Base-by-base conservation (phyloP, 2,113 vertebrate species). In the Arenaria interpres region DNA sequence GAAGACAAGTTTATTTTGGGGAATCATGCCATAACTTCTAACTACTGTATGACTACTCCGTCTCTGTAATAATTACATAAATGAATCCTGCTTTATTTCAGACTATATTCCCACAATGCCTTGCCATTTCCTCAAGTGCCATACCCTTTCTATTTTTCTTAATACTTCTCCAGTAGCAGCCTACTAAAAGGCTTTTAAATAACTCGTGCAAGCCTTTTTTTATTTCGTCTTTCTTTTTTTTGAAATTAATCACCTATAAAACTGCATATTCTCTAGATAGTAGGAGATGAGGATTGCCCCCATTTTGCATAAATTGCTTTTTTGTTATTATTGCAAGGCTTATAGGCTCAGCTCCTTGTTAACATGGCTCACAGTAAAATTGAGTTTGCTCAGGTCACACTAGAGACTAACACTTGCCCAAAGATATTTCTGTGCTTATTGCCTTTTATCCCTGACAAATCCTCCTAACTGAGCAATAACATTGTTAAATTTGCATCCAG, bases 251-350 rank as follows among this genome's bases (percentile, higher is more conserved):
- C 80, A 87, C 83, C 92, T 95, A 68, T 92, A 96, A 95, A 93
- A 81, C 66, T 69, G 43, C 45, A 21, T 78, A 68, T 92, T 95
- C 90, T 96, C 92, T 66, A 81, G 95, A 73, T 85, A 85, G 45
- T 63, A 3, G 21, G 37, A 78, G 76, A 92, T 75, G 73, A 90
- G 83, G 75, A 85, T 94, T 96, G 83, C 43, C 92, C 85, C 64
- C 64, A 75, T 95, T 94, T 96, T 95, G 73, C 76, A 96, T 94
- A 96, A 96, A 94, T 92, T 92, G 59, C 76, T 88, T 94, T 95
- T 92, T 84, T 93, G 77, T 96, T 94, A 37, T 35, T 91, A 54
- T 79, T 95, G 79, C 50, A 87, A 79, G 39, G 85, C 73, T 85
- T 95, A 82, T 21, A 89, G 62, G 83, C 66, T 96, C 86, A 95